Evolutionary conservation across 2,888 invertebrate species (phyloP).

Genomic region (Iselma pallidipennis): DNA sequence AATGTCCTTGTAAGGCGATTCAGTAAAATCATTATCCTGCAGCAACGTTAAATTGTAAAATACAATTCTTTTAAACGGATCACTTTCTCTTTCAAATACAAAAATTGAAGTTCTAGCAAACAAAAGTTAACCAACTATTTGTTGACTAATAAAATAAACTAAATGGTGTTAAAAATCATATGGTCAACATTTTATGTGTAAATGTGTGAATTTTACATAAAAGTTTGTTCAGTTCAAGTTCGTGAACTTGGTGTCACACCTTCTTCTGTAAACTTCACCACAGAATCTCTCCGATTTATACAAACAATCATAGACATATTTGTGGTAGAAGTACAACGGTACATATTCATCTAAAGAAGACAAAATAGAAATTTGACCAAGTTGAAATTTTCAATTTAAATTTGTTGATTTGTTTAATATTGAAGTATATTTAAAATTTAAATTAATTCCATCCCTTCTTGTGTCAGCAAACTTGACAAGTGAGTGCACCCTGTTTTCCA

Average conservation of each 20-base stretch:
- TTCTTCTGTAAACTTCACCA: neutral
- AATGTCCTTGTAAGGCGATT: constrained; percentile 10
- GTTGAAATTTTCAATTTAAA: too few species aligned
- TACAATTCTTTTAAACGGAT: neutral
- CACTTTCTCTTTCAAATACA: constrained; percentile 1
- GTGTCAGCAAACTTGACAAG: neutral
- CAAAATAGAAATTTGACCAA: neutral
- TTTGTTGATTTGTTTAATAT: neutral
- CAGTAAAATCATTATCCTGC: constrained; percentile 2
- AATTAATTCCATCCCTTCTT: neutral
- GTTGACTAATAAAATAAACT: neutral
- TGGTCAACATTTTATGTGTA: neutral
- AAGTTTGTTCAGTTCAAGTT: neutral
- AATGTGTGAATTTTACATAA: neutral
- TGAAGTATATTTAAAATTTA: neutral
- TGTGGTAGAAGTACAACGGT: neutral
- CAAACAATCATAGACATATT: neutral
- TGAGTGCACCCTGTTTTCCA: neutral
- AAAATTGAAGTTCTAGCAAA: neutral
- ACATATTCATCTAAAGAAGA: neutral
- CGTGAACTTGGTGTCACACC: neutral
- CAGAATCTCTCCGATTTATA: neutral
- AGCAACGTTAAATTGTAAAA: neutral
- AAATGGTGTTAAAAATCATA: neutral
- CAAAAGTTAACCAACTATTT: neutral